Percentiles rank a stretch among this genome's conserved stretches.
phyloP scores from a whole-genome alignment of 2,888 invertebrate genomes.

The Xylocampa areola region DNA sequence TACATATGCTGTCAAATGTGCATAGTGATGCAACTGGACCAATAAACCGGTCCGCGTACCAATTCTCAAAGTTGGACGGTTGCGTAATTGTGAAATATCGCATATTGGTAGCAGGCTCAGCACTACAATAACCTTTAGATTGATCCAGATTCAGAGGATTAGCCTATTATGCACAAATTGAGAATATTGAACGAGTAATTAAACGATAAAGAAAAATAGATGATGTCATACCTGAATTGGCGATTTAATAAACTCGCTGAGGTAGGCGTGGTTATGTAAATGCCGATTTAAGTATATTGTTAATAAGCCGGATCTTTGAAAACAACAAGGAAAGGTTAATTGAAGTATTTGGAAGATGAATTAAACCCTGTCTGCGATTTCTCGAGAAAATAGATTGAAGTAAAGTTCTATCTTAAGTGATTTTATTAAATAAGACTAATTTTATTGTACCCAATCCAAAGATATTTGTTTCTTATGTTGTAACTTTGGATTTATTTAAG shows the following conservation, averaged over 20 bases:
- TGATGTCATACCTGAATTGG: conserved; percentile 27
- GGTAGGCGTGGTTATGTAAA: conserved; percentile 1
- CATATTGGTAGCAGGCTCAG: conserved; percentile 54
- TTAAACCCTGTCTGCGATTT: conserved; percentile 24
- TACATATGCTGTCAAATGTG: conserved; percentile 60
- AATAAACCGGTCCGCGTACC: conserved; percentile 64
- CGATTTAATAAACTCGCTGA: conserved; percentile 20
- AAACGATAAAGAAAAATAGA: conserved; percentile 30
- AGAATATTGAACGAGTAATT: conserved; percentile 37
- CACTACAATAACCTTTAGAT: conserved; percentile 52
- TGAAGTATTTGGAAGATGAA: conserved; percentile 21
- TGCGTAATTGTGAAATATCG: conserved; percentile 63
- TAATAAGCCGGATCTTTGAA: not conserved
- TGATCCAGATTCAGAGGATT: conserved; percentile 58
- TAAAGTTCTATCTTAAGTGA: too few relatives aligned
- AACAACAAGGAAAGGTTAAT: too few relatives aligned
- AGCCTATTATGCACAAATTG: conserved; percentile 48
- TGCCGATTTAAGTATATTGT: not conserved
- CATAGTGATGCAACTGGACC: conserved; percentile 72
- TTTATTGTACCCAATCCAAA: too few relatives aligned
- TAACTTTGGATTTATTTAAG: too few relatives aligned
- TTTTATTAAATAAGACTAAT: too few relatives aligned
- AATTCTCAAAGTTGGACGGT: conserved; percentile 64
- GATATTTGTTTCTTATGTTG: too few relatives aligned
- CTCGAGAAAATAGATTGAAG: conserved; percentile 6